Evolutionary conservation across 2,113 vertebrate species (phyloP).

Genomic region (Cyprinodon tularosa): DNA sequence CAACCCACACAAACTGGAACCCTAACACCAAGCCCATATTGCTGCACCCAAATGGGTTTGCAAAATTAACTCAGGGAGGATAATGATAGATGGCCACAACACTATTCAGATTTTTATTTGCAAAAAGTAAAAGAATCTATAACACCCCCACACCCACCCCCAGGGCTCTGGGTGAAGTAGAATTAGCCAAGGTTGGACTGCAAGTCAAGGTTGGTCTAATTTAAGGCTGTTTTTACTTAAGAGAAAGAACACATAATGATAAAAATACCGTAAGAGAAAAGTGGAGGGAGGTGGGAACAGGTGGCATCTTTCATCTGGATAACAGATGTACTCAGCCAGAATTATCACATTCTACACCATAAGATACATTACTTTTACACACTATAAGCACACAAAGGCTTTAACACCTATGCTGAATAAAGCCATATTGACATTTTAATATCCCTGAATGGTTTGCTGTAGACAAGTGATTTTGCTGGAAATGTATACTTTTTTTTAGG

Average conservation of each 20-base stretch:
- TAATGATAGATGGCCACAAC: no score
- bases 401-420: conserved; percentile 7
- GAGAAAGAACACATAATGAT: conserved; percentile 63
- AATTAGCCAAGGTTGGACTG: no score
- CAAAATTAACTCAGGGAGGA: no score
- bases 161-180: no score
- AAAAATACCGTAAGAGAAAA: conserved; percentile 58
- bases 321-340: conserved; percentile 71
- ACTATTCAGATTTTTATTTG: no score
- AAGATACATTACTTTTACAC: conserved; percentile 21
- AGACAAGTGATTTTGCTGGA: conserved; percentile 7
- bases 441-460: conserved; percentile 1
- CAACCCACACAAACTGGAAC: no score
- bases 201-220: neutral
- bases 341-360: conserved; percentile 72
- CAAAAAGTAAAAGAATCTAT: no score
- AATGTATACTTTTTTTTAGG: neutral
- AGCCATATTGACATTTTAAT: conserved; percentile 26
- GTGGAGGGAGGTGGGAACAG: conserved; percentile 62
- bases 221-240: neutral
- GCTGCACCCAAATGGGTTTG: no score
- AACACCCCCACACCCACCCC: no score
- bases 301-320: conserved; percentile 76
- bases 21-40: no score
- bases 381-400: neutral